Evolutionary conservation across 2,888 invertebrate genomes (phyloP).

Genomic region (Pecten maximus): DNA sequence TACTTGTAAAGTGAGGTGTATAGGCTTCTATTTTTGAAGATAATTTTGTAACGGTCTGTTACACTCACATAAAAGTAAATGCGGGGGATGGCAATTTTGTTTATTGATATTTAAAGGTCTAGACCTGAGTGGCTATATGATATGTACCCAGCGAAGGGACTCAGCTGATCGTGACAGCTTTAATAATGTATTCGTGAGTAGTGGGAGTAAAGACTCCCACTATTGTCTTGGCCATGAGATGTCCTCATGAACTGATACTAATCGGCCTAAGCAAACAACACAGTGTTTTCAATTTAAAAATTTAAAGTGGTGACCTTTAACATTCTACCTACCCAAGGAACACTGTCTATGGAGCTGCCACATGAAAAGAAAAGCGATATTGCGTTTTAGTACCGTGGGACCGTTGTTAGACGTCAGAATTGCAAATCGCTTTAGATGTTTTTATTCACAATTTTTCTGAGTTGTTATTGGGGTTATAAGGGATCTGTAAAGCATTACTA

Average conservation of each 20-base stretch:
- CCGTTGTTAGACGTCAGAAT: too few species aligned
- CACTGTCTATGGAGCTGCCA: not conserved
- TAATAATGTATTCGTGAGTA: not conserved
- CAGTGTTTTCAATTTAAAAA: not conserved
- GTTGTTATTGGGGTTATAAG: too few species aligned
- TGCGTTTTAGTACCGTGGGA: not conserved
- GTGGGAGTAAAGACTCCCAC: not conserved
- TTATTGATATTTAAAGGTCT: not conserved
- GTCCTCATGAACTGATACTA: not conserved
- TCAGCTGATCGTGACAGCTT: not conserved
- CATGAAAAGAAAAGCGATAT: not conserved
- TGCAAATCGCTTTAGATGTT: too few species aligned
- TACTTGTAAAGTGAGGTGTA: not conserved
- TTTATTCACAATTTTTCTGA: too few species aligned
- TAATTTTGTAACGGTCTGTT: not conserved
- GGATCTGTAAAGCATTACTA: too few species aligned
- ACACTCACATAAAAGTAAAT: constrained; percentile 1
- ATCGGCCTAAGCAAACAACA: not conserved
- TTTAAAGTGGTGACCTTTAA: not conserved
- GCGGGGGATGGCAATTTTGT: constrained; percentile 1
- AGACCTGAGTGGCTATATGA: not conserved
- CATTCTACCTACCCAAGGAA: not conserved
- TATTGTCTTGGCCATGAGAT: not conserved
- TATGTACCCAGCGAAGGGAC: not conserved
- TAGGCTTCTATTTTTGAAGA: not conserved